A percentile compares a stretch with the other conserved stretches of the same genome.
Evolutionary conservation across 2,888 invertebrate species (phyloP).

Genomic region (Morinoia aosen): DNA sequence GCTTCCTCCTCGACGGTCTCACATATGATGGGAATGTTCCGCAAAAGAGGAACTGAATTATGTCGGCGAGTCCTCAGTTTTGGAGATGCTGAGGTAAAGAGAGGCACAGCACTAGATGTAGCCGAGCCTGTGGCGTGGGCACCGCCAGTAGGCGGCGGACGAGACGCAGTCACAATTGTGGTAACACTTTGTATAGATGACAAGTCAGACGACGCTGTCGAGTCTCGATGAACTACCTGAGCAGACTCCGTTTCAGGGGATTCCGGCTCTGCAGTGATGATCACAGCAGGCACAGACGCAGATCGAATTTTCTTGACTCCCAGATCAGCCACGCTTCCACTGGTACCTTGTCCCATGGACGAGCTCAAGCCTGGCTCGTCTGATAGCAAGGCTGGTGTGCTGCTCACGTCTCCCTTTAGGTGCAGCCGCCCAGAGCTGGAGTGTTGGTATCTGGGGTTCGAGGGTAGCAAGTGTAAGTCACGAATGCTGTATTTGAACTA

Average conservation of each 20-base stretch:
- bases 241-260: background rate
- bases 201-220: background rate
- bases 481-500: background rate
- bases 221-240: background rate
- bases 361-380: background rate
- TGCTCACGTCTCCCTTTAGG: background rate
- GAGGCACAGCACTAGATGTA: slow-evolving; percentile 13
- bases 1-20: slow-evolving; percentile 38
- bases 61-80: slow-evolving; percentile 28
- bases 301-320: background rate
- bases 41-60: slow-evolving; percentile 44
- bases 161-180: background rate
- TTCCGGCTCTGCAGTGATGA: background rate
- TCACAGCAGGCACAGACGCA: background rate
- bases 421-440: background rate
- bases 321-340: background rate
- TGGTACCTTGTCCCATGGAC: background rate
- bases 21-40: slow-evolving; percentile 47
- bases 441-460: slow-evolving; percentile 15
- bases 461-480: background rate
- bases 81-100: background rate
- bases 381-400: background rate
- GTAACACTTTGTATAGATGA: background rate
- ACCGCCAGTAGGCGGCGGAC: background rate
- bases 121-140: background rate